Conservation (phyloP, 2,797 vertebrate species). For the Allobates femoralis region DNA sequence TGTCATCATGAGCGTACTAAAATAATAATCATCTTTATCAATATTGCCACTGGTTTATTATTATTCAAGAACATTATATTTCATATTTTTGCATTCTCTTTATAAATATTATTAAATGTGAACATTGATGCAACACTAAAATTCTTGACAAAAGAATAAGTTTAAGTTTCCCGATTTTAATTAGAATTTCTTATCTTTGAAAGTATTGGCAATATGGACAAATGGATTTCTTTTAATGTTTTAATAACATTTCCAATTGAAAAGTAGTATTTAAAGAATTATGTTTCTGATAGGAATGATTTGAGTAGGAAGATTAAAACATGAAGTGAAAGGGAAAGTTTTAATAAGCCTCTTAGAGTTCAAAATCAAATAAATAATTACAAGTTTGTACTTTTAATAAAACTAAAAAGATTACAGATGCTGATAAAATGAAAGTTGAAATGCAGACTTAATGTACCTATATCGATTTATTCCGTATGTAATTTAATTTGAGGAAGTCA, state of each 20-base stretch:
- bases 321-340: constrained; percentile 23
- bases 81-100: not conserved
- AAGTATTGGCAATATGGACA: constrained; percentile 7
- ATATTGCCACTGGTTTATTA: not conserved
- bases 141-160: constrained; percentile 7
- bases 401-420: constrained; percentile 9
- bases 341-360: constrained; percentile 42
- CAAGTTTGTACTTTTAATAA: not conserved
- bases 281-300: constrained; percentile 13
- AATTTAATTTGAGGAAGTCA: not conserved
- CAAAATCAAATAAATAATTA: constrained; percentile 24
- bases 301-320: constrained; percentile 32
- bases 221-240: constrained; percentile 43
- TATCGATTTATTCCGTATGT: not conserved
- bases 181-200: constrained; percentile 52
- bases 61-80: not conserved
- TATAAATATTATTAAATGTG: not conserved
- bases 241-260: constrained; percentile 38
- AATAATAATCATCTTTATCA: not conserved
- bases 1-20: no score
- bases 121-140: not conserved
- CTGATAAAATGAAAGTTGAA: constrained; percentile 15
- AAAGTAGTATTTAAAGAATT: constrained; percentile 31
- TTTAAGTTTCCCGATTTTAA: constrained; percentile 49
- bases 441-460: not conserved